These are phyloP conservation scores for Phalera bucephala DNA, from an alignment of 2,888 invertebrate species.

Conservation along the genomic window DNA sequence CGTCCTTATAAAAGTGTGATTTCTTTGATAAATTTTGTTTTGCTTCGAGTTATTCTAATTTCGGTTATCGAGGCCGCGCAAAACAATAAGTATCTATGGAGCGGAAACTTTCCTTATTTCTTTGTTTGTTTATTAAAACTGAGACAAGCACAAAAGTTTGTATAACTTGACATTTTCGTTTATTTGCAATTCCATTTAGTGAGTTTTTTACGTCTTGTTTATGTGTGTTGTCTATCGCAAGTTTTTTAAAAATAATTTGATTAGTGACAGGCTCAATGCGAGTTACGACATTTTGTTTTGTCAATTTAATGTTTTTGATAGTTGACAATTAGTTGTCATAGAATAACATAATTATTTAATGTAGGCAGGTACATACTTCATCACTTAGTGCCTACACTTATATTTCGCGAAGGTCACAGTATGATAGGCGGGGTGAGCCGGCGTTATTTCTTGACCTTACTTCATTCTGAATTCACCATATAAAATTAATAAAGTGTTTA, in stretches of 20 bases:
- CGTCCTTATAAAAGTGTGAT: not conserved
- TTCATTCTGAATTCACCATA: too few species aligned
- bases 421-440: too few species aligned
- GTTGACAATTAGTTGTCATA: too few species aligned
- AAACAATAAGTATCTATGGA: constrained; percentile 43
- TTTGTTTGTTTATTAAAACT: constrained; percentile 71
- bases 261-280: constrained; percentile 20
- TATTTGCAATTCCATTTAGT: constrained; percentile 69
- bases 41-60: constrained; percentile 35
- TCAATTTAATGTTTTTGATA: too few species aligned
- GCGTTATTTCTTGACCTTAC: too few species aligned
- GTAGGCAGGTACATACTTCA: too few species aligned
- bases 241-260: constrained; percentile 36
- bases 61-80: constrained; percentile 50
- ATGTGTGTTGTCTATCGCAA: constrained; percentile 42
- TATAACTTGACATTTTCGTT: constrained; percentile 57
- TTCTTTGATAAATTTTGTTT: too few species aligned
- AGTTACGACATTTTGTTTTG: not conserved
- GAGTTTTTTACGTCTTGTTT: constrained; percentile 58
- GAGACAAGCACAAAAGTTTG: constrained; percentile 60
- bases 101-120: constrained; percentile 58
- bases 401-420: too few species aligned
- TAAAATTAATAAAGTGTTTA: too few species aligned
- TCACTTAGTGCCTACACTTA: too few species aligned
- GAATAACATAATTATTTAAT: too few species aligned